These are phyloP conservation scores for Cyclophora albipunctata DNA, from an alignment of 2,888 invertebrate species.

Conservation along the genomic window DNA sequence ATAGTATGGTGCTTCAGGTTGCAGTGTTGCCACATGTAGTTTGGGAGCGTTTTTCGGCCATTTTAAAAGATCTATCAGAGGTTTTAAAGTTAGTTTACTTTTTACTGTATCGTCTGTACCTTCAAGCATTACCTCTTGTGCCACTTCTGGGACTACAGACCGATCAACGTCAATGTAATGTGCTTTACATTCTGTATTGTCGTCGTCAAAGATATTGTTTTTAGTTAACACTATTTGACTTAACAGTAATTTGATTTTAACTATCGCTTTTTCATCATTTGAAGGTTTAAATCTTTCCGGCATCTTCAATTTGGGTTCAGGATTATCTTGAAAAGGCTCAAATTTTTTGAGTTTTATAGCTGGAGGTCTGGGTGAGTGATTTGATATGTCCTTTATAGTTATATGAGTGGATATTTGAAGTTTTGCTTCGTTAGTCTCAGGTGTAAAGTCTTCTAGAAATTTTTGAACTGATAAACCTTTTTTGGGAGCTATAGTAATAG, in stretches of 20 bases:
- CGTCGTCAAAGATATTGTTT: conserved; percentile 1
- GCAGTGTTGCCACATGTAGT: conserved; percentile 47
- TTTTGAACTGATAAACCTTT: conserved; percentile 45
- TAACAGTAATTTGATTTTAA: conserved; percentile 33
- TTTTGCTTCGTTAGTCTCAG: conserved; percentile 28
- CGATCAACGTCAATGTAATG: conserved; percentile 19
- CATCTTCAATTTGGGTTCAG: conserved; percentile 28
- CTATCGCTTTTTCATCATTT: conserved; percentile 19
- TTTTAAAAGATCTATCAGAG: conserved; percentile 26
- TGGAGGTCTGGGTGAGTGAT: conserved; percentile 3
- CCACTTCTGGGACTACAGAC: conserved; percentile 48
- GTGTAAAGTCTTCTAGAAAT: conserved; percentile 56
- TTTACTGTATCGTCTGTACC: conserved; percentile 29
- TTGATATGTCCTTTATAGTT: too few relatives aligned
- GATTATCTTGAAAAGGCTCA: conserved; percentile 7
- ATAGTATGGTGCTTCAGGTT: conserved; percentile 49
- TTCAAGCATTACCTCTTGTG: conserved; percentile 51
- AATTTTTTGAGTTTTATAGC: conserved; percentile 46
- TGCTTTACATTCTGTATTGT: conserved; percentile 14
- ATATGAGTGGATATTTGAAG: too few relatives aligned
- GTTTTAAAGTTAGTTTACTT: conserved; percentile 30
- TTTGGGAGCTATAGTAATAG: conserved; percentile 23
- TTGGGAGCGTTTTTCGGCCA: conserved; percentile 31
- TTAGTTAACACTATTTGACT: neutral
- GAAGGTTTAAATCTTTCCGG: conserved; percentile 39